Evolutionary conservation across 2,797 vertebrate genomes (phyloP), one percentile per base, ranked within the genome.

Genomic region (Melanotaenia maccullochi): DNA sequence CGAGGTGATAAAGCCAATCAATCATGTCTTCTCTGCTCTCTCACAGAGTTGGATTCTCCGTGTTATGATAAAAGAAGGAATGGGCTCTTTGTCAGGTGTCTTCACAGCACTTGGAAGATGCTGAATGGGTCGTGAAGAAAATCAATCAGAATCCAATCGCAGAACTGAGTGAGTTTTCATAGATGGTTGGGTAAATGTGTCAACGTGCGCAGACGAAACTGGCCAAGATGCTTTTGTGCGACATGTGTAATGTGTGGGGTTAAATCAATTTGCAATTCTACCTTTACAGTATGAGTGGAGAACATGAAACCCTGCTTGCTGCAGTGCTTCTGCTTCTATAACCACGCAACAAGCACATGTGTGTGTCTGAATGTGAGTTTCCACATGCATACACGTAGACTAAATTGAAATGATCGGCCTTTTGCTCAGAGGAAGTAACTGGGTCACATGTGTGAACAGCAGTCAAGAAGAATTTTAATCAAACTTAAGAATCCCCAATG

Each of bases 391-490:
- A 0, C 22, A 25, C 44, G n/a, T 32, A 13, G 16, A 40, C 18
- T 64, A 51, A 49, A 73, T 54, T 76, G 62, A 65, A 63, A 74
- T 42, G 32, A 44, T 61, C 13, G 44, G 73, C 63, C 30, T 75
- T 84, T 88, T 58, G 71, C 79, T 69, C 75, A 60, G 69, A 54
- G 30, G 9, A 55, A 78, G 64, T 86, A 93, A 88, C 73, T 90
- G 81, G 90, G 82, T 89, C 87, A 83, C 78, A 82, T 85, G 82
- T 85, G 85, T 83, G 83, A 90, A 85, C 62, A 82, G 84, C 85
- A 89, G 83, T 89, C 78, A 62, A 69, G 64, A 79, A 68, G 65
- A 55, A 87, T 92, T 85, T 82, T 90, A 93, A 92, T 93, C 89
- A 92, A 92, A 91, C 69, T 63, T 66, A 72, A 75, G 68, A 90